Base-by-base conservation (phyloP, 2,797 vertebrate genomes). In the Tiaroga cobitis region DNA sequence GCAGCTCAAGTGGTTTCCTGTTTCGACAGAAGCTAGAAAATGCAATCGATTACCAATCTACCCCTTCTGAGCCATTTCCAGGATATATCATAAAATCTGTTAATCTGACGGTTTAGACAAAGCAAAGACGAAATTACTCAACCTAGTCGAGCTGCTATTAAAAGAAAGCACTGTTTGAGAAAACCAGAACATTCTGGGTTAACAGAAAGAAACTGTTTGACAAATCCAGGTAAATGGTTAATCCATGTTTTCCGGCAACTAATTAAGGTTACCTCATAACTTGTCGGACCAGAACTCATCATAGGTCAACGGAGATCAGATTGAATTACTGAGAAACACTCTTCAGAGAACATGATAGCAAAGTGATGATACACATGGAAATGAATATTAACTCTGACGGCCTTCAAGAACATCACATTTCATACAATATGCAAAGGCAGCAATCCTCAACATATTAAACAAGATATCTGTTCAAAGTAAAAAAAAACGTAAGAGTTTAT, bases 11-110 rank as follows among this genome's bases (percentile, higher is more conserved):
- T 61, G 3, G 84, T 46, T 91, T 91, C 88, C 59, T 72, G 81
- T 90, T 90, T 87, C 63, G 2, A 32, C 15, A 41, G 87, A 87
- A 86, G 82, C 15, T 1, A 29, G 2, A 34, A 46, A 41, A 16
- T 0, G 13, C 18, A 68, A 54, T 19, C 19, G 76, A 77, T 46
- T 34, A 15, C 43, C 56, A 39, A 92, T 91, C 86, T 65, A 24
- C 32, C 24, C 2, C 68, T 89, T 68, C 72, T 68, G 1, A 8
- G 56, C 3, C 26, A 49, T 5, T n/a, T 67, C 15, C 43, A 16
- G 65, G 19, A 10, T 3, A 0, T 72, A 51, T 43, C n/a, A 79
- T 43, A 18, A 73, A 13, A 34, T 65, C 29, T 9, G 26, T 8
- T 6, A 11, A 59, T 21, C 5, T 72, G 5, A 81, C 3, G 0